phyloP scores from a whole-genome alignment of 2,113 vertebrate genomes.

The Zootoca vivipara region DNA sequence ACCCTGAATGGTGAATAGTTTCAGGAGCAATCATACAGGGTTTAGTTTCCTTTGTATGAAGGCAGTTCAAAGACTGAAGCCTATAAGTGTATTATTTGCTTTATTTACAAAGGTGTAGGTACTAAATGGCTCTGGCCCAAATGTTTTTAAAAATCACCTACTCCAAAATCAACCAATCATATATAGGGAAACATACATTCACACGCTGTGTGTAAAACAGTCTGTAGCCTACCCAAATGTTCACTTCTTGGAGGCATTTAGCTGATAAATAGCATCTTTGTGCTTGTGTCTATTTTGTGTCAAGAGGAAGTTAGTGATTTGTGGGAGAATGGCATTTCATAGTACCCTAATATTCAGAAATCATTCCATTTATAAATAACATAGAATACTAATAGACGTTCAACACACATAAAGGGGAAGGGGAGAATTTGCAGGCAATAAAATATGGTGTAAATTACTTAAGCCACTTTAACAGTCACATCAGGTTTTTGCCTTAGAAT shows the following conservation, averaged over 20 bases:
- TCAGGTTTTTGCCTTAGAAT: not conserved
- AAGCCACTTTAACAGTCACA: not conserved
- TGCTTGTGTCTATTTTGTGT: slow-evolving; percentile 21
- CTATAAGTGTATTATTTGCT: not conserved
- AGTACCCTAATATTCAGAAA: slow-evolving; percentile 20
- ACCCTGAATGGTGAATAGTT: not conserved
- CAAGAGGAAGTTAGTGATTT: slow-evolving; percentile 37
- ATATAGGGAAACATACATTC: not conserved
- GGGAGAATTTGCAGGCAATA: not conserved
- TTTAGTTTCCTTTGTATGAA: not conserved
- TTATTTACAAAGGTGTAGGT: not conserved
- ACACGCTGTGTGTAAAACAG: not conserved
- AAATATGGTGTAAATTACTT: slow-evolving; percentile 9
- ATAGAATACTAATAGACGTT: not conserved
- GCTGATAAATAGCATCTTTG: slow-evolving; percentile 31
- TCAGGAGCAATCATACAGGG: not conserved
- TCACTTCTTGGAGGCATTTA: slow-evolving; percentile 24
- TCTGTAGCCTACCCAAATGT: not conserved
- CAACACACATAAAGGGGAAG: not conserved
- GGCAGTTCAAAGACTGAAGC: too few species aligned
- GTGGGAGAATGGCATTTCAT: slow-evolving; percentile 31
- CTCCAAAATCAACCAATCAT: not conserved
- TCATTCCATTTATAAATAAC: not conserved
- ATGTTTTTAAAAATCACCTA: not conserved
- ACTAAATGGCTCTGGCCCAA: not conserved